Evolutionary conservation across 2,113 vertebrate genomes (phyloP).

Genomic region (Tauraco erythrolophus): DNA sequence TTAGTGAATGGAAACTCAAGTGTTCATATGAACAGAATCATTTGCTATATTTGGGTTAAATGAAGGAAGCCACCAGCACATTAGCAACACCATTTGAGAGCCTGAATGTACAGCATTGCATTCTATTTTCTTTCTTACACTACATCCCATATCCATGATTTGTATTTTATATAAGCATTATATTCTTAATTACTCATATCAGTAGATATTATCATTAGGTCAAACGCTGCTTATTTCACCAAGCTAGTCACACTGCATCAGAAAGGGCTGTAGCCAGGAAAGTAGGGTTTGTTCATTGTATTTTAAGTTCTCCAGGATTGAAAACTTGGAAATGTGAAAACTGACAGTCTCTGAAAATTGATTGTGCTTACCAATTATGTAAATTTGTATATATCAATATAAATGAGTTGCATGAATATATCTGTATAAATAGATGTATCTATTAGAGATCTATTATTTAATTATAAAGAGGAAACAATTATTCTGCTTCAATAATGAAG

Average conservation of each 20-base stretch:
- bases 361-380: background rate
- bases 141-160: background rate
- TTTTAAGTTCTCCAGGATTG: background rate
- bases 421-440: background rate
- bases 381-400: background rate
- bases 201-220: background rate
- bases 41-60: background rate
- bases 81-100: background rate
- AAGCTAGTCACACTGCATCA: background rate
- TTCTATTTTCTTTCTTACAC: background rate
- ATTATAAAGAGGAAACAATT: background rate
- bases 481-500: background rate
- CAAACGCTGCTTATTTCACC: background rate
- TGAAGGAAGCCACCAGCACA: background rate
- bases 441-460: background rate
- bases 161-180: background rate
- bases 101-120: background rate
- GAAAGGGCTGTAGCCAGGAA: background rate
- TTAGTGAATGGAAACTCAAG: background rate
- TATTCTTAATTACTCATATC: background rate
- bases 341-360: background rate
- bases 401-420: background rate
- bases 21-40: background rate
- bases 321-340: background rate
- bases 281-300: background rate